Base-by-base conservation (phyloP, 2,113 vertebrate species). In the Cettia cetti region DNA sequence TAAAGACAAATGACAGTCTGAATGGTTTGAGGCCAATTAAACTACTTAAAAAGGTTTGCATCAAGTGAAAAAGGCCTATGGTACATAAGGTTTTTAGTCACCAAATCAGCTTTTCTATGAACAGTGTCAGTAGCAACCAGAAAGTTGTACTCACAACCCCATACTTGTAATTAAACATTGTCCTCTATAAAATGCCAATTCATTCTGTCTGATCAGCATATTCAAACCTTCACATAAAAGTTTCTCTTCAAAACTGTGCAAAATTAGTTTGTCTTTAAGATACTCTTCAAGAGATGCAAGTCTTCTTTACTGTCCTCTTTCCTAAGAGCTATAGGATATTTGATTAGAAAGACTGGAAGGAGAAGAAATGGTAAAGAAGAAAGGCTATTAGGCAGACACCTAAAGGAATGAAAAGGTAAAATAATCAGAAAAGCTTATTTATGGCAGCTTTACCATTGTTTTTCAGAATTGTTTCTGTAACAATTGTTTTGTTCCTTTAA, bases 91-190 rank as follows among this genome's bases (percentile, higher is more conserved):
- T 5, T 83, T 92, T 74, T 20, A 70, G 56, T 66, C 12, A 82
- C 5, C 13, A 31, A 45, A 81, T 77, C 52, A 78, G 35, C 23
- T 74, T 91, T 28, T 37, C 18, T 49, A 52, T 22, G 28, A 95
- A 81, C 2, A 75, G 77, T 40, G 33, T 85, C 30, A 52, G 17
- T 5, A 79, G 33, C 0, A 0, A 72, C 11, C 30, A 80, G 47
- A 52, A 90, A 89, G 22, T 23, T 65, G 40, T 11, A 35, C 50
- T 45, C 79, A 44, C 33, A 89, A 2, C 9, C 21, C 5, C 6
- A 49, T 6, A 18, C 20, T 49, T 50, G 27, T 3, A 91, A 42
- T 42, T 59, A 66, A 86, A 64, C 9, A n/a, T 2, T 59, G 27
- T 26, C 52, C 13, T 57, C 82, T n/a, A 35, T 1, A 65, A 39